phyloP scores from a whole-genome alignment of 1,140 invertebrate species.

The Zaprionus inermis region DNA sequence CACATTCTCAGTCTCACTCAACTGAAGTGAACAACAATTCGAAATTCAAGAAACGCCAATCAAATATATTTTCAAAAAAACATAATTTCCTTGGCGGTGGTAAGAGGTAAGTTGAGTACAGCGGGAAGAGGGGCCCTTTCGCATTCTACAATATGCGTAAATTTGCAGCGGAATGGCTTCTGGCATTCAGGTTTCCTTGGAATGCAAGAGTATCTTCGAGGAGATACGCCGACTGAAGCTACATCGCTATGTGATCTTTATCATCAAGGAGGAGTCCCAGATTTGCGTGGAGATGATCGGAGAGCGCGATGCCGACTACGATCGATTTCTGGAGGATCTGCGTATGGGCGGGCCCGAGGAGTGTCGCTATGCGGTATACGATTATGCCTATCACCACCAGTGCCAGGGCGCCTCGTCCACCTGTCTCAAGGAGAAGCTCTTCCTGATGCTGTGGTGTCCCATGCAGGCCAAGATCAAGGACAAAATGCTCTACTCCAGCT shows the following conservation, averaged over 20 bases:
- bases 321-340: constrained; percentile 50
- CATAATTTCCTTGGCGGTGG: neutral
- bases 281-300: constrained; percentile 51
- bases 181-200: constrained; percentile 41
- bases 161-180: constrained; percentile 38
- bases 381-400: constrained; percentile 52
- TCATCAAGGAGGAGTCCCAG: constrained; percentile 36
- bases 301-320: constrained; percentile 31
- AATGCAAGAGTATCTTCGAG: constrained; percentile 48
- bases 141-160: neutral
- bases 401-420: constrained; percentile 30
- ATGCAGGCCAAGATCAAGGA: constrained; percentile 49
- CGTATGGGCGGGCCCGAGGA: constrained; percentile 17
- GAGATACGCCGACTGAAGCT: constrained; percentile 47
- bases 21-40: neutral
- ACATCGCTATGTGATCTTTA: constrained; percentile 58
- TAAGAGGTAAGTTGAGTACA: neutral
- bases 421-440: constrained; percentile 56
- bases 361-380: constrained; percentile 61
- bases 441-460: constrained; percentile 64
- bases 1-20: neutral
- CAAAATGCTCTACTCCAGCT: constrained; percentile 68
- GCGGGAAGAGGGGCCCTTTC: neutral
- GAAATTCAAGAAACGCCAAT: neutral
- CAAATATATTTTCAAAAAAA: neutral